Evolutionary conservation across 2,113 vertebrate species (phyloP), one percentile per base, ranked within the genome.

Genomic region (Sterrhoptilus dennistouni): DNA sequence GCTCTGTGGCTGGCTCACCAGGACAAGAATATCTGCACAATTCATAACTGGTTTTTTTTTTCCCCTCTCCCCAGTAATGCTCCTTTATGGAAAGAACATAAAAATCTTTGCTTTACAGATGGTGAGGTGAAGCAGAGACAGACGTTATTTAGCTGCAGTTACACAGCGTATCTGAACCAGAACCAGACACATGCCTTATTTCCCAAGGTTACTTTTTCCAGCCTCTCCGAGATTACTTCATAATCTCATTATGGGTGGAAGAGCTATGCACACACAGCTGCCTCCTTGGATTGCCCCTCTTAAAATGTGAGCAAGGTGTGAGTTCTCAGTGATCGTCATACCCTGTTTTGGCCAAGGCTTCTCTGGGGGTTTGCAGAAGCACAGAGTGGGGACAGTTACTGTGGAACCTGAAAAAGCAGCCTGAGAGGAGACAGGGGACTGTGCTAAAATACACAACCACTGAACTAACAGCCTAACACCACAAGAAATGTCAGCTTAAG

Each of bases 141-240:
- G 87, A 59, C 22, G 0, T 49, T 81, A 60, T 49, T 89, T 71
- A 75, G 76, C 69, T 71, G 83, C 86, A 77, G 90, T 65, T 88
- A 53, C 71, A 36, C 42, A 52, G 59, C 0, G 2, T 29, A 49
- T 57, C 90, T 87, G 92, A 93, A 86, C 79, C 90, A 92, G 68
- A 93, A 96, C 61, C 56, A 80, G 63, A 54, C 70, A 69, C 85
- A 47, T 12, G 61, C 70, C 83, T 93, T 83, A 57, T 66, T 89
- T 95, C 94, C 86, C 79, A 97, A 93, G 83, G 92, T 90, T 88
- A 71, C 83, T 84, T 75, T 75, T 86, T 82, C 47, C 88, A 94
- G 72, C 60, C 74, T 90, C 53, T 40, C 65, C 0, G 5, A 85
- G 85, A 90, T 87, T 71, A 69, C 77, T 95, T 93, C 85, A 78